phyloP scores from a whole-genome alignment of 2,113 vertebrate genomes.

The Panthera tigris region DNA sequence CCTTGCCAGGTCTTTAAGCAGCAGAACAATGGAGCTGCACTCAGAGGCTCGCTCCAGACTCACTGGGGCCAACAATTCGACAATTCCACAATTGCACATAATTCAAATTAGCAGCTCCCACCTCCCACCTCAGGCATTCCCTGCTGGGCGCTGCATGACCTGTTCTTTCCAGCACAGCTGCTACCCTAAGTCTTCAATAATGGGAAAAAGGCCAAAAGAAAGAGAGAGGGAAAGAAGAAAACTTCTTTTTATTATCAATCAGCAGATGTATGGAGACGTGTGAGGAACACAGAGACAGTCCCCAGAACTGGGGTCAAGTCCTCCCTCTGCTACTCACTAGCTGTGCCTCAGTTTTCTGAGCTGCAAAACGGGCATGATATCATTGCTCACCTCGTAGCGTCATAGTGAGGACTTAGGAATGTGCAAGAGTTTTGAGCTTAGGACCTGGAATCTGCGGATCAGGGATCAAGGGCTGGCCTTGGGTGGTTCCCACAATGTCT shows the following conservation, averaged over 20 bases:
- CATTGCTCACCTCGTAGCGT: background rate
- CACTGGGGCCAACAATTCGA: slow-evolving; percentile 56
- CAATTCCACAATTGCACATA: no score
- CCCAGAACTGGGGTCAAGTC: background rate
- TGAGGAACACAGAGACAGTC: background rate
- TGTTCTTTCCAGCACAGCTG: background rate
- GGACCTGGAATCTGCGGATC: background rate
- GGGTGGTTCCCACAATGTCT: background rate
- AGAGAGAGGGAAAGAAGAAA: background rate
- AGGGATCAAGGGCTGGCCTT: background rate
- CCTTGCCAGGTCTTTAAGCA: slow-evolving; percentile 75
- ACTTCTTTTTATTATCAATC: background rate
- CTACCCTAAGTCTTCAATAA: background rate
- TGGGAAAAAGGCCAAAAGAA: background rate
- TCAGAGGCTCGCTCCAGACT: background rate
- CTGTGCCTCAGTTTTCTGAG: background rate
- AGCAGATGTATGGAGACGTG: background rate
- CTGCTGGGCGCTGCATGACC: slow-evolving; percentile 58
- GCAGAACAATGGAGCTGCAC: slow-evolving; percentile 68
- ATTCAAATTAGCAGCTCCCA: slow-evolving; percentile 63
- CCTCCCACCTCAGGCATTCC: slow-evolving; percentile 69
- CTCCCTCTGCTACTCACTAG: background rate
- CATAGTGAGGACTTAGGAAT: background rate
- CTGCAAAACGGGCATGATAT: background rate
- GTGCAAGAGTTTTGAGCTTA: background rate